Conservation (phyloP, 2,797 vertebrate genomes). For the Tamandua tetradactyla region DNA sequence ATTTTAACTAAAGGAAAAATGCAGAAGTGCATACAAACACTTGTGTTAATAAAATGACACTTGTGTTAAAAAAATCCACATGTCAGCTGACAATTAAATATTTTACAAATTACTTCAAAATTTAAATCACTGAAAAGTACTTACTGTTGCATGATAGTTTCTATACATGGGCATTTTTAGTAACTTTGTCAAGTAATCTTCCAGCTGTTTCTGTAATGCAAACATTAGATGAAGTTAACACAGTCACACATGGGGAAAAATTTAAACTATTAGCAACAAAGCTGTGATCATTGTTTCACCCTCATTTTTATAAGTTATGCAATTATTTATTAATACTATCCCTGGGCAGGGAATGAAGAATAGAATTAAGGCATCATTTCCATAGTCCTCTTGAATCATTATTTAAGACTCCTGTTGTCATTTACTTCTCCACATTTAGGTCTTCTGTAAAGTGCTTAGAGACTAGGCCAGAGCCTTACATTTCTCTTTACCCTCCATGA, state of each 20-base stretch:
- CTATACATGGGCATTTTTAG: slow-evolving; percentile 95
- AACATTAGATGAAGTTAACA: slow-evolving; percentile 62
- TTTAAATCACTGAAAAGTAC: slow-evolving; percentile 77
- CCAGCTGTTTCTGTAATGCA: slow-evolving; percentile 94
- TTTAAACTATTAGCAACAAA: neutral
- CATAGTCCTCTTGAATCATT: neutral
- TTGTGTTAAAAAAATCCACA: slow-evolving; percentile 29
- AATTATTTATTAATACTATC: neutral
- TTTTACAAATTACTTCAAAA: slow-evolving; percentile 17
- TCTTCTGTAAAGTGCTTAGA: neutral
- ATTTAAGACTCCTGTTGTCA: slow-evolving; percentile 31
- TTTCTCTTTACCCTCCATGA: neutral
- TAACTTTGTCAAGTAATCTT: slow-evolving; percentile 96
- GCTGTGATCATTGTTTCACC: neutral
- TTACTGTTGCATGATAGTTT: slow-evolving; percentile 96
- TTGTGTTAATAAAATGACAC: neutral
- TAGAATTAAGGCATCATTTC: neutral
- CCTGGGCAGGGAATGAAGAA: neutral
- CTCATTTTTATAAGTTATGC: neutral
- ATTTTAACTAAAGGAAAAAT: slow-evolving; percentile 4
- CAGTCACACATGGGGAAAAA: neutral
- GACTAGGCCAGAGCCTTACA: neutral
- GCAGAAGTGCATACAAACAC: neutral
- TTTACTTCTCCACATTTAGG: neutral
- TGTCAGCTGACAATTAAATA: neutral